Conservation (phyloP, 1,140 invertebrate species). For the Drosophila bocqueti region DNA sequence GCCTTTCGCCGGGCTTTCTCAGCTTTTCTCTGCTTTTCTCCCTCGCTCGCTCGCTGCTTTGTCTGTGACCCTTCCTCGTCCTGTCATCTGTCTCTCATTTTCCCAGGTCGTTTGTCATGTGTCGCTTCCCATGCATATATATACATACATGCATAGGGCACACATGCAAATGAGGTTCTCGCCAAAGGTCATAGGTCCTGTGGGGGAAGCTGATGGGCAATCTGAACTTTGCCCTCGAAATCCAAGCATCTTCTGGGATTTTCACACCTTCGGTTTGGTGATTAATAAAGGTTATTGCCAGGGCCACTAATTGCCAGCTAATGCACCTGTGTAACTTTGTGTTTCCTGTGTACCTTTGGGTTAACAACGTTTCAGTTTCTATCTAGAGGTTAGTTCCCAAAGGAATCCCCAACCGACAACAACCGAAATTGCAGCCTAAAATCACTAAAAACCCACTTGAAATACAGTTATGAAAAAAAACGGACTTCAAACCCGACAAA, state of each 20-base stretch:
- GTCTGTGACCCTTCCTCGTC: conserved; percentile 10
- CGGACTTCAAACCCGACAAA: too few relatives aligned
- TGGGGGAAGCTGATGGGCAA: neutral
- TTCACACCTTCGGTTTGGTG: neutral
- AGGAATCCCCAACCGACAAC: too few relatives aligned
- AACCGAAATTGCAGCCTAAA: too few relatives aligned
- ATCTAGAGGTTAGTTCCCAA: too few relatives aligned
- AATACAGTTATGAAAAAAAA: too few relatives aligned
- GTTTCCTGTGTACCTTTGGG: too few relatives aligned
- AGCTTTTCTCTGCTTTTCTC: neutral
- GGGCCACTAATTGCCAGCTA: neutral
- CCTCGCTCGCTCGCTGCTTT: neutral
- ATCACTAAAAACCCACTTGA: too few relatives aligned
- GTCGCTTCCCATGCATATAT: neutral
- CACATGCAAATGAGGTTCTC: conserved; percentile 39
- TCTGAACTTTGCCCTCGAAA: neutral
- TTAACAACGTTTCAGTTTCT: too few relatives aligned
- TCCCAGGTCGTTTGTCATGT: conserved; percentile 39
- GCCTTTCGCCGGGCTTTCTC: conserved; percentile 6
- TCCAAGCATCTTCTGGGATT: neutral
- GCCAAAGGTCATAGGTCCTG: conserved; percentile 39
- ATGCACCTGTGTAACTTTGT: neutral
- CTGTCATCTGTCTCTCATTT: conserved; percentile 24
- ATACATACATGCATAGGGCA: neutral
- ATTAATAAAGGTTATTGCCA: neutral